Evolutionary conservation across 2,888 invertebrate species (phyloP), one percentile per base, ranked within the genome.

Genomic region (Sinotaia quadrata): DNA sequence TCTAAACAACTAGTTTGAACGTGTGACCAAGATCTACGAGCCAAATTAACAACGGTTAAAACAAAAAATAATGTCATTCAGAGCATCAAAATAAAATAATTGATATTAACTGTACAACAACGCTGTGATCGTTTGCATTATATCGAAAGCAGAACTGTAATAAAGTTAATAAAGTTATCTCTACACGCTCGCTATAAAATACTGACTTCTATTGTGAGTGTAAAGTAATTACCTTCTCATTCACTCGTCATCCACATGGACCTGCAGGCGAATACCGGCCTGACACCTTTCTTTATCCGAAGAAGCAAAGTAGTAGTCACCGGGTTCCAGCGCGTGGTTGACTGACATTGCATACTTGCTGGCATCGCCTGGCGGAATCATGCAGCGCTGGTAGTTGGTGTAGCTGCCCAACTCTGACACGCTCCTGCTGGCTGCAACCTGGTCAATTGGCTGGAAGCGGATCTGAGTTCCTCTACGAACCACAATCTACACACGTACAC

Each of bases 361-460:
- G 57, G 57, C 69, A n/a, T 61, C 57, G 65, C 69, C 71, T 1
- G 67, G 68, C 0, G 74, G 74, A 27, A 74, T 67, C 51, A 61
- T 60, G 57, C 74, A 74, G 12, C 37, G 47, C 37, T 49, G 15
- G 49, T 60, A 31, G 12, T 59, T 61, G 33, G 74, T 71, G 49
- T 61, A 74, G 61, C 71, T 74, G 59, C 69, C 61, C 31, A 74
- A 37, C 27, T 71, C 65, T 24, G 68, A 56, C 31, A 74, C 8
- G 1, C 0, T 4, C n/a, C n/a, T n/a, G 47, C 12, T 44, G 15
- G 63, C 29, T 4, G 36, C 44, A 2, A 36, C 47, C 29, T 37
- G 21, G 36, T 57, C 68, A 10, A 21, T n/a, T 15, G 63, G 56
- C 15, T 58, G 49, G 67, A 74, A 71, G 57, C 60, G 27, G 33